phyloP scores from a whole-genome alignment of 2,888 invertebrate genomes.

The Ectemnius continuus region DNA sequence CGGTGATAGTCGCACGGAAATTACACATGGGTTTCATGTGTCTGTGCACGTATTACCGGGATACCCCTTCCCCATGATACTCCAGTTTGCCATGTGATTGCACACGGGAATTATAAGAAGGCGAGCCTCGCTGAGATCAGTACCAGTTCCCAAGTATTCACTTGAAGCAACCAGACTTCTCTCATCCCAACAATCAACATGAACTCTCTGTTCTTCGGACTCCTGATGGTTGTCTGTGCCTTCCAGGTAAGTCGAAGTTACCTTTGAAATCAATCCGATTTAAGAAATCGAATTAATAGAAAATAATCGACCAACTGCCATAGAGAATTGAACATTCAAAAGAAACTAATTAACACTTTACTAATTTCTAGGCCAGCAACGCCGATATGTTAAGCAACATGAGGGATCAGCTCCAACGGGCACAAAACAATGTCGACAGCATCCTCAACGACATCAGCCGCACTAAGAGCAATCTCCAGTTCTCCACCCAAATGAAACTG shows the following conservation, averaged over 20 bases:
- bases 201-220: neutral
- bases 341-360: neutral
- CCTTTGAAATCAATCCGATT: neutral
- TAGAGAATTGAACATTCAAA: too few relatives aligned
- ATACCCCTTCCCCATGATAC: neutral
- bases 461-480: neutral
- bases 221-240: neutral
- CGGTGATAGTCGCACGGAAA: neutral
- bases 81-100: neutral
- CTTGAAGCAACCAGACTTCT: neutral
- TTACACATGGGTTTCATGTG: neutral
- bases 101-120: conserved; percentile 3
- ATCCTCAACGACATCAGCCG: neutral
- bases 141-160: neutral
- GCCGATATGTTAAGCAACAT: neutral
- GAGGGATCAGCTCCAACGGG: neutral
- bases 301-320: neutral
- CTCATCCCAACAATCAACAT: neutral
- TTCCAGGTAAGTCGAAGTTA: neutral
- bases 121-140: neutral
- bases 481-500: neutral
- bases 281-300: neutral
- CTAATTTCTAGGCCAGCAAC: neutral
- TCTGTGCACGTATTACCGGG: neutral
- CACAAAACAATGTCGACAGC: neutral